These are phyloP conservation scores for Rhyacophila evoluta DNA, from an alignment of 2,888 invertebrate genomes.

Conservation along the genomic window DNA sequence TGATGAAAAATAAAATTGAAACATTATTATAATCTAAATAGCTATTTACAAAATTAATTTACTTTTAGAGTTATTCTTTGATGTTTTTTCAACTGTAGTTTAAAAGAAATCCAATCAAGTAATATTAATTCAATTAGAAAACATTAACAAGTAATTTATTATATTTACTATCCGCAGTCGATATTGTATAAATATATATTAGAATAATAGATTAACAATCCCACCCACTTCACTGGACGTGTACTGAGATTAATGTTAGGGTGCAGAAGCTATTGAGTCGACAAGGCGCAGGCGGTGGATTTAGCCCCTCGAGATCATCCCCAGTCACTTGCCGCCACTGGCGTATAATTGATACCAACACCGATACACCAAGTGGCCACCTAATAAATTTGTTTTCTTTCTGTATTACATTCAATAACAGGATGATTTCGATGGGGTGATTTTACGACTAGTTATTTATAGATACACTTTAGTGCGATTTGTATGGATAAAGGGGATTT, in stretches of 20 bases:
- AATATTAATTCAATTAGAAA: too few species aligned
- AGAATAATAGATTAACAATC: neutral
- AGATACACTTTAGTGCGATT: neutral
- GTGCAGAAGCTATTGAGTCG: slow-evolving; percentile 15
- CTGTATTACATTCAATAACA: slow-evolving; percentile 20
- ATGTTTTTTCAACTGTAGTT: too few species aligned
- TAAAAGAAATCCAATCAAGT: too few species aligned
- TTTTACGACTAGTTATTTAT: slow-evolving; percentile 10
- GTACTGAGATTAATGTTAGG: slow-evolving; percentile 9
- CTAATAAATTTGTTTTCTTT: slow-evolving; percentile 21
- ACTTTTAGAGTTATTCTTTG: too few species aligned
- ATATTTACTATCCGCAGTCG: too few species aligned
- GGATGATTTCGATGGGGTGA: neutral
- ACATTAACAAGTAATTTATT: too few species aligned
- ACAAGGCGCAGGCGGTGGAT: slow-evolving; percentile 29
- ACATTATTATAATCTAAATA: too few species aligned
- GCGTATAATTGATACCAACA: slow-evolving; percentile 22
- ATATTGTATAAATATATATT: too few species aligned
- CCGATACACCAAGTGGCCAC: neutral
- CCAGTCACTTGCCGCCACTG: neutral
- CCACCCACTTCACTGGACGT: slow-evolving; percentile 1
- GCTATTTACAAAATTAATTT: too few species aligned
- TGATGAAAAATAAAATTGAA: too few species aligned
- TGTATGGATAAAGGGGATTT: neutral
- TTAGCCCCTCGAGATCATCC: slow-evolving; percentile 20